Conservation (phyloP, 2,888 invertebrate genomes). For the Napeogenes inachia region DNA sequence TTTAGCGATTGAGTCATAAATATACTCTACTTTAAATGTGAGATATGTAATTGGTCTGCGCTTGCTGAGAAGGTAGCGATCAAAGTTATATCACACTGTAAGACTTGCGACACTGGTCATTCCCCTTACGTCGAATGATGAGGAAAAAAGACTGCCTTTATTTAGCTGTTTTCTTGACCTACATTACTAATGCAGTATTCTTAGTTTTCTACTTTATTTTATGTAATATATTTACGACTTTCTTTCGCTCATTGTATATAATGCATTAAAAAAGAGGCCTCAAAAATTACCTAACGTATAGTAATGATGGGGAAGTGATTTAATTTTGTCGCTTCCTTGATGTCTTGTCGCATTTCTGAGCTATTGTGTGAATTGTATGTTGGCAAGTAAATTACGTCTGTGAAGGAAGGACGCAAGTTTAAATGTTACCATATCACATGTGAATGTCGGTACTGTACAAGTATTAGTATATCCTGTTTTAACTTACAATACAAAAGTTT, state of each 20-base stretch:
- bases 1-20: no score
- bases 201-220: no score
- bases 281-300: not conserved
- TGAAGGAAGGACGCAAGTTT: constrained; percentile 24
- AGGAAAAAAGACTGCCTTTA: constrained; percentile 14
- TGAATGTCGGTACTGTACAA: no score
- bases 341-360: constrained; percentile 6
- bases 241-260: no score
- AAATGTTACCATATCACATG: constrained; percentile 18
- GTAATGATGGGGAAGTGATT: constrained; percentile 1
- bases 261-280: no score
- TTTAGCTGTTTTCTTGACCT: constrained; percentile 6
- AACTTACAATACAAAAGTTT: constrained; percentile 10
- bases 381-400: constrained; percentile 21
- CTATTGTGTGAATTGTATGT: constrained; percentile 17
- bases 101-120: constrained; percentile 51
- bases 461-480: no score
- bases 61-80: constrained; percentile 25
- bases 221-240: no score
- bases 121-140: constrained; percentile 23
- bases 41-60: no score
- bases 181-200: not conserved
- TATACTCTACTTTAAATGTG: no score
- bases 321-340: constrained; percentile 21
- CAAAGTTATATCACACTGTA: constrained; percentile 49